These are phyloP conservation scores for Melangyna quadrimaculata DNA, from an alignment of 2,888 invertebrate genomes.

Conservation along the genomic window DNA sequence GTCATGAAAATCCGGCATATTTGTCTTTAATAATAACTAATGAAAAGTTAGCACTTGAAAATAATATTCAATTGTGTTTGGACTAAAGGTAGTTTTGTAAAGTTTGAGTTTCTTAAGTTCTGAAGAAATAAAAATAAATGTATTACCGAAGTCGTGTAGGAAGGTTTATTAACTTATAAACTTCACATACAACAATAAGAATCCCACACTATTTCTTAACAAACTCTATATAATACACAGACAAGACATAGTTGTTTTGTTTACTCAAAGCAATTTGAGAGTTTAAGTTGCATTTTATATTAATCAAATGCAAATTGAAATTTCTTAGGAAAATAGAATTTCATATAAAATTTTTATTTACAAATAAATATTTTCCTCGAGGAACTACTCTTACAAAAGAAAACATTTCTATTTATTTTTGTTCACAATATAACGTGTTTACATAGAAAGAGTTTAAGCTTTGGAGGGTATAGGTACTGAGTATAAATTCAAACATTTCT, in stretches of 20 bases:
- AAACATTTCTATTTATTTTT: neutral
- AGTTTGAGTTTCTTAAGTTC: neutral
- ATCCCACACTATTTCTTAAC: neutral
- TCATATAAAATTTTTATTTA: neutral
- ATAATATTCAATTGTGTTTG: neutral
- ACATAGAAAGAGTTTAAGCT: neutral
- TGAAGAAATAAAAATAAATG: neutral
- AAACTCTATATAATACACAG: neutral
- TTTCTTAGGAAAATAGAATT: neutral
- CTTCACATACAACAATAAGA: too few species aligned
- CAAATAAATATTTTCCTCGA: neutral
- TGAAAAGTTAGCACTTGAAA: too few species aligned
- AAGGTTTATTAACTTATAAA: too few species aligned
- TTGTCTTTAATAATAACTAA: too few species aligned
- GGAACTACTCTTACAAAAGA: neutral
- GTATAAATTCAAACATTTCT: neutral
- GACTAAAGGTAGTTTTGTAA: neutral
- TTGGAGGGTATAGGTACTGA: neutral
- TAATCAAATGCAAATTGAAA: neutral
- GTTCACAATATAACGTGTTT: neutral
- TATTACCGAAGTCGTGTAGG: too few species aligned
- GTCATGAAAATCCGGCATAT: too few species aligned
- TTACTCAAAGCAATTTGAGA: neutral
- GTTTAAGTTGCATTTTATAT: constrained; percentile 1
- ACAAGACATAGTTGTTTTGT: neutral